Base-by-base conservation (phyloP, 2,888 invertebrate species). In the Agonopterix heracliana region DNA sequence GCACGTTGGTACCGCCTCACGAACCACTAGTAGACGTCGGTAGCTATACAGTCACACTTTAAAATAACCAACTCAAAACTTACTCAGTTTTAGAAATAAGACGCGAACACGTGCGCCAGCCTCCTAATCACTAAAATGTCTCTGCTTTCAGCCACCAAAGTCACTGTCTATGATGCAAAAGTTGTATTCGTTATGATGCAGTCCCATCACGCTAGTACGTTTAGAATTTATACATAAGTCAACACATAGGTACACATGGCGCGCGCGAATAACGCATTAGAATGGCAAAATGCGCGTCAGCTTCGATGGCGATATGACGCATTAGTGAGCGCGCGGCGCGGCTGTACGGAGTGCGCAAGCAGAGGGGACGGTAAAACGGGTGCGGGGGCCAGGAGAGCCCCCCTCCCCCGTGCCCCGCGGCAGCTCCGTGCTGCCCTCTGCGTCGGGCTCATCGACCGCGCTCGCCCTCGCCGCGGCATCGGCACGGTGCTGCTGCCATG, bases 301-400 rank as follows among this genome's bases (percentile, higher is more conserved):
- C 68, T 75, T 68, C 64, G 70, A 61, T 69, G 73, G 83, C 84
- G 74, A 68, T 76, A 79, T 86, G 87, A 86, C 87, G 87, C 87
- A 86, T 86, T 86, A 85, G 84, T 87, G 87, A 87, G 74, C 86
- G 87, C 85, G 85, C 85, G 83, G 80, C 81, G 75, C 81, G 81
- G 75, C 67, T 66, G 68, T 67, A 74, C 77, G 60, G 71, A 73
- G 75, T 81, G 82, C 83, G 84, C 83, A 74, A 71, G 78, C 78
- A 74, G 68, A 61, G 75, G 78, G 74, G 74, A 76, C 61, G 69
- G 65, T 54, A 69, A 63, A 62, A 68, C 66, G 68, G 64, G 68
- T 60, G 77, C 62, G 72, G 73, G 73, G 64, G 55, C 66, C 64
- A 60, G 65, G 67, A 67, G 73, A 71, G 70, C 78, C 69, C 74